These are phyloP conservation scores for Neolamprologus fasciatus DNA, from an alignment of 2,113 vertebrate genomes.

Conservation along the genomic window DNA sequence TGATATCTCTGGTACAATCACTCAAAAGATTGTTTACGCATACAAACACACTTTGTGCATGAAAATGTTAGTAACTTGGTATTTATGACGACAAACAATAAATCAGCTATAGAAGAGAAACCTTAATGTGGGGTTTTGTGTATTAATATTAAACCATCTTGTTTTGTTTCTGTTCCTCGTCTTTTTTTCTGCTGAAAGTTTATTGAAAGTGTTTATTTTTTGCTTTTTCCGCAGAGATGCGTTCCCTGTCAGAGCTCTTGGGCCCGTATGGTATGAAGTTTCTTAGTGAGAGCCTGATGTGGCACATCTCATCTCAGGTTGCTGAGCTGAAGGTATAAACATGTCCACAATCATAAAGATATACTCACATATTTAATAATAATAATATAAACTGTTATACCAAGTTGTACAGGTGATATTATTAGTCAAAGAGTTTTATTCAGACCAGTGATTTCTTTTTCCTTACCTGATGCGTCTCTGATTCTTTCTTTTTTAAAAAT, in stretches of 20 bases:
- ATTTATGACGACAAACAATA: neutral
- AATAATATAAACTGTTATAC: neutral
- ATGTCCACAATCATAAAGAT: neutral
- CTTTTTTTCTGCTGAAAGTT: neutral
- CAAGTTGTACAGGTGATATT: neutral
- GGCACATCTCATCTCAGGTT: conserved; percentile 99
- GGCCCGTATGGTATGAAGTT: conserved; percentile 99
- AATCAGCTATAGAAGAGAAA: neutral
- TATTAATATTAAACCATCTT: neutral
- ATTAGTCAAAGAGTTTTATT: neutral
- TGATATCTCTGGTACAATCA: conserved; percentile 87
- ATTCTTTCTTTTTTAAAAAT: rapidly evolving
- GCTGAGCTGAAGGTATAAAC: conserved; percentile 90
- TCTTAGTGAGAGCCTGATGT: conserved; percentile 98
- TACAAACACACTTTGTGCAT: neutral
- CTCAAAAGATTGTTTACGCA: neutral
- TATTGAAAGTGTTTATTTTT: neutral
- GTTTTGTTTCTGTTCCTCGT: neutral
- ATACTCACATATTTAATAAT: neutral
- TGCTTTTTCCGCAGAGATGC: conserved; percentile 81
- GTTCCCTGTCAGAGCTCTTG: conserved; percentile 93
- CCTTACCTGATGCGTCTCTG: rapidly evolving
- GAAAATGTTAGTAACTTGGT: neutral
- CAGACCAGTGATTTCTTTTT: rapidly evolving
- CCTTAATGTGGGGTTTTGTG: neutral